Base-by-base conservation (phyloP, 2,113 vertebrate genomes). In the Hipposideros armiger region DNA sequence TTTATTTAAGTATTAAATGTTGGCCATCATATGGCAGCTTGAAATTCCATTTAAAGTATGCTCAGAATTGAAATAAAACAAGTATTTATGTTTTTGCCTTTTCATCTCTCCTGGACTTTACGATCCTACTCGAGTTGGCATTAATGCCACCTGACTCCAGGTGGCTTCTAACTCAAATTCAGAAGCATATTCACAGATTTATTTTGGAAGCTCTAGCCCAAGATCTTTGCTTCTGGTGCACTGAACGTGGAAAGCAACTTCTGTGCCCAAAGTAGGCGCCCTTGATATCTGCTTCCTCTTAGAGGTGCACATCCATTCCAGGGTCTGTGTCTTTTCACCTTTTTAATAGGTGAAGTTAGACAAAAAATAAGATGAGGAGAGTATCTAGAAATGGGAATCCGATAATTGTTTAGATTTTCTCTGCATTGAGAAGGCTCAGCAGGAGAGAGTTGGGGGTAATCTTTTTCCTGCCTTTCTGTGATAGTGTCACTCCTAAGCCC, bases 131-230 rank as follows among this genome's bases (percentile, higher is more conserved):
- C 64, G 62, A 5, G 30, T 96, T 95, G 94, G 69, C 81, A 74
- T 4, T 69, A 80, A 22, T 66, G 67, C 17, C 70, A 15, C 7
- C 42, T 95, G 70, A 85, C 58, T 67, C 20, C 54, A 83, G 58
- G 42, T 69, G 64, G n/a, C 62, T 70, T 76, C 85, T 72, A 73
- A 54, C 77, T 89, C 81, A n/a, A 0, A 36, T 82, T 95, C 85
- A 94, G 87, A 96, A 96, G 62, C 69, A 78, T 50, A 69, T 90
- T 73, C 96, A 4, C 60, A 95, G 92, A 87, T 93, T 95, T 87
- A 47, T 58, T 87, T 87, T 92, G 96, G 95, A 91, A 97, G 17
- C 64, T 52, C 72, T 92, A 86, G 58, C 94, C 70, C 32, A 32
- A 9, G 98, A 92, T 91, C 70, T 0, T 11, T 67, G 47, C 87